Conservation (phyloP, 2,113 vertebrate genomes). For the Burhinus bistriatus region DNA sequence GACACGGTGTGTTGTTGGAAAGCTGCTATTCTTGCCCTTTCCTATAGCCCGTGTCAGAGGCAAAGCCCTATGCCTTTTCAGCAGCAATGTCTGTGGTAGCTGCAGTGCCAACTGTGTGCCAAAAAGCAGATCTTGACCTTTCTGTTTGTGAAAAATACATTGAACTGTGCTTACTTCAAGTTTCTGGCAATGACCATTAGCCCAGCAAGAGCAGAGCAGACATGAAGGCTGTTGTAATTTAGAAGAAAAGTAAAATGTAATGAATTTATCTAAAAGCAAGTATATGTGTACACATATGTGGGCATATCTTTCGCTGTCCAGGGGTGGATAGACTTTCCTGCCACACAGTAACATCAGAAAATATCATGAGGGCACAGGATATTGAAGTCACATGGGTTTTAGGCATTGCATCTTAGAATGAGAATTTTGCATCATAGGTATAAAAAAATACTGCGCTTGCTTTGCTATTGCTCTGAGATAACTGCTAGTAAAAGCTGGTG, state of each 20-base stretch:
- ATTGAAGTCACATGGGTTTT: background rate
- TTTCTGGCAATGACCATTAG: background rate
- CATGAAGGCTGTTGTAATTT: background rate
- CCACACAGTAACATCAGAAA: background rate
- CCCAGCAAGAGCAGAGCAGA: background rate
- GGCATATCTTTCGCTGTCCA: background rate
- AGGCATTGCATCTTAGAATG: background rate
- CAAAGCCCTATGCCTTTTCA: background rate
- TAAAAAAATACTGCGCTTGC: background rate
- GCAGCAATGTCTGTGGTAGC: background rate
- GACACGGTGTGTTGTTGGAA: background rate
- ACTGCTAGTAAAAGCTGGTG: background rate
- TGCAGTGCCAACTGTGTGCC: background rate
- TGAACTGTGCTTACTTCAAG: background rate
- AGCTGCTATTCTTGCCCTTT: background rate
- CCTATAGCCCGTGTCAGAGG: background rate
- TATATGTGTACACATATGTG: fast-evolving
- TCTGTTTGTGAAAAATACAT: background rate
- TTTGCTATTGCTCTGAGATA: background rate
- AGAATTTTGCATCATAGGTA: background rate
- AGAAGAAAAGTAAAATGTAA: background rate
- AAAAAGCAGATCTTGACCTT: background rate
- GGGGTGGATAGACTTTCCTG: background rate
- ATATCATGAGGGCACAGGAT: background rate
- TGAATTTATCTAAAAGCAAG: background rate